Percentiles rank a stretch among this genome's conserved stretches.
These are phyloP conservation scores for Ennomos quercinarius DNA, from an alignment of 2,888 invertebrate species.

Conservation along the genomic window DNA sequence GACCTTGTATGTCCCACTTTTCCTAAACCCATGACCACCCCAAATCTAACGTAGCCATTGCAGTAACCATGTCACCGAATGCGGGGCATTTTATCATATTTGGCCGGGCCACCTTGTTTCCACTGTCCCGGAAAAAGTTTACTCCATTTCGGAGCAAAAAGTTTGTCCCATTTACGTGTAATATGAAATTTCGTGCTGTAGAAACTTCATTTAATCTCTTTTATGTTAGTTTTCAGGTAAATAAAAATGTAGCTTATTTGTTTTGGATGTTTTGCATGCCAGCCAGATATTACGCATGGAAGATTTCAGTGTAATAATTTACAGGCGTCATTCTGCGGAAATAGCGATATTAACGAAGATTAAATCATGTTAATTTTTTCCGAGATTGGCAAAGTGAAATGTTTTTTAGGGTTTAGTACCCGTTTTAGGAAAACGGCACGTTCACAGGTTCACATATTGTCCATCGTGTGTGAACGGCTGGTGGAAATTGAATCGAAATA, in stretches of 20 bases:
- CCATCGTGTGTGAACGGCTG: no score
- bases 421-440: no score
- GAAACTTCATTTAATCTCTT: constrained; percentile 16
- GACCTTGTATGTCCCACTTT: constrained; percentile 14
- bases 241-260: constrained; percentile 13
- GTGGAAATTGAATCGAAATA: no score
- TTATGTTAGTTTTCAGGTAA: constrained; percentile 16
- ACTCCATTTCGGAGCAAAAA: constrained; percentile 17
- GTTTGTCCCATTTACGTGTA: constrained; percentile 20
- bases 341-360: background rate
- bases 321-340: constrained; percentile 6
- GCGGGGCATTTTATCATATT: constrained; percentile 50
- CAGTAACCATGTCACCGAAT: constrained; percentile 51
- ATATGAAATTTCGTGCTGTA: constrained; percentile 12
- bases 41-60: constrained; percentile 48
- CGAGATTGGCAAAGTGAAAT: no score
- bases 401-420: no score
- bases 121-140: constrained; percentile 2
- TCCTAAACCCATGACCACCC: constrained; percentile 27
- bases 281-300: constrained; percentile 9
- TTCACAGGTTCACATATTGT: no score
- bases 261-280: constrained; percentile 18
- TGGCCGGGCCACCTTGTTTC: constrained; percentile 34
- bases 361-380: no score
- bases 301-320: constrained; percentile 11